A percentile compares a stretch with the other conserved stretches of the same genome.
Evolutionary conservation across 2,797 vertebrate genomes (phyloP).

Genomic region (Odontamblyopus rebecca): DNA sequence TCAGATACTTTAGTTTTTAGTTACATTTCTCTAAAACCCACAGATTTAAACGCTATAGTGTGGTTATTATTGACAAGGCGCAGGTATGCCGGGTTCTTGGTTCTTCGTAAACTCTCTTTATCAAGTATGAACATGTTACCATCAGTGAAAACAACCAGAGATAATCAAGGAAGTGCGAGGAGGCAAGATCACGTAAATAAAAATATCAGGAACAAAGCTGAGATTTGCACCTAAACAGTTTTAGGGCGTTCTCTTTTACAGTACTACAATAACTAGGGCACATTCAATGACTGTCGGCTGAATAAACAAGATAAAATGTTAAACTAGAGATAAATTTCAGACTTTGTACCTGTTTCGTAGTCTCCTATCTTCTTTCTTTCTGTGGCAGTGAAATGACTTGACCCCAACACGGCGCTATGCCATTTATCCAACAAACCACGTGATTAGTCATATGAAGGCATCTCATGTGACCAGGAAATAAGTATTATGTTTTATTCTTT

Average conservation of each 20-base stretch:
- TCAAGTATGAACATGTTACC: neutral
- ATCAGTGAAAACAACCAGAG: neutral
- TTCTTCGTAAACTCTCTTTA: neutral
- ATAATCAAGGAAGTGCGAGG: neutral
- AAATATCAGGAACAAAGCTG: neutral
- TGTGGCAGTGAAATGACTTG: neutral
- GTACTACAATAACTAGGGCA: neutral
- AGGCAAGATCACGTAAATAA: neutral
- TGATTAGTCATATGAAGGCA: neutral
- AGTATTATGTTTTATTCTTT: too few relatives aligned
- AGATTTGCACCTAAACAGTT: neutral
- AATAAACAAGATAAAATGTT: neutral
- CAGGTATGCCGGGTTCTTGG: neutral
- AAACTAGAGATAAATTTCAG: neutral
- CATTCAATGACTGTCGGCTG: neutral
- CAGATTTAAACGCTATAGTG: too few relatives aligned
- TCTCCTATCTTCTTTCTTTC: neutral
- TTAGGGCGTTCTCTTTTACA: neutral
- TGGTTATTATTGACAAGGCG: neutral
- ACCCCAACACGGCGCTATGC: neutral
- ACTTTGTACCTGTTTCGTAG: slow-evolving; percentile 2
- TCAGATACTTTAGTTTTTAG: neutral
- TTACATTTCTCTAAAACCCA: neutral
- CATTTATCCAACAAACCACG: neutral
- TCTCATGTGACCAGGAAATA: slow-evolving; percentile 1